phyloP scores from a whole-genome alignment of 1,140 invertebrate species.

The Micrasema longulum region DNA sequence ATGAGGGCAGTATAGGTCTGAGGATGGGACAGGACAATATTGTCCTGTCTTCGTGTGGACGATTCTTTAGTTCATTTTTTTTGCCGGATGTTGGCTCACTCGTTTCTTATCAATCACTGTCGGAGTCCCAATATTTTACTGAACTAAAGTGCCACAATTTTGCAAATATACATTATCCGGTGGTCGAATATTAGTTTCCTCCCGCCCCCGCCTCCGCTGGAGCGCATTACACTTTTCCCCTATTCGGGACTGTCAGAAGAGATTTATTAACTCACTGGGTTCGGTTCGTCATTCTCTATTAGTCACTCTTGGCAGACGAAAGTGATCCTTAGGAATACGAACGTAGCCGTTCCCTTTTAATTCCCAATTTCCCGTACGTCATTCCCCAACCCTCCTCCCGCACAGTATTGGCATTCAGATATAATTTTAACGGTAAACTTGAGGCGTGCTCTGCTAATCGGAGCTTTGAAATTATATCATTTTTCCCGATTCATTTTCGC shows the following conservation, averaged over 20 bases:
- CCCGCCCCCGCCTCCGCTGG: not conserved
- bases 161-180: not conserved
- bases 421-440: conserved; percentile 13
- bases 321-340: conserved; percentile 16
- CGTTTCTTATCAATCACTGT: conserved; percentile 12
- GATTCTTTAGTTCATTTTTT: too few species aligned
- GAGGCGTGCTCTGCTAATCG: not conserved
- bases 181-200: too few species aligned
- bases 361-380: conserved; percentile 23
- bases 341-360: conserved; percentile 3
- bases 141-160: not conserved
- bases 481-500: too few species aligned
- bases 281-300: conserved; percentile 33
- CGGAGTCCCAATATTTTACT: conserved; percentile 5
- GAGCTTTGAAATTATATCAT: too few species aligned
- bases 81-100: too few species aligned
- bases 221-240: not conserved
- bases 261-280: conserved; percentile 28
- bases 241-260: conserved; percentile 12
- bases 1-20: too few species aligned
- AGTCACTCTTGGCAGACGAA: conserved; percentile 17
- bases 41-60: too few species aligned
- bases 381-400: not conserved
- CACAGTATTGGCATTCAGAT: not conserved
- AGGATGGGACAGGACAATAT: too few species aligned